Evolutionary conservation across 1,140 invertebrate genomes (phyloP), one percentile per base, ranked within the genome.

Genomic region (Zaprionus davidi): DNA sequence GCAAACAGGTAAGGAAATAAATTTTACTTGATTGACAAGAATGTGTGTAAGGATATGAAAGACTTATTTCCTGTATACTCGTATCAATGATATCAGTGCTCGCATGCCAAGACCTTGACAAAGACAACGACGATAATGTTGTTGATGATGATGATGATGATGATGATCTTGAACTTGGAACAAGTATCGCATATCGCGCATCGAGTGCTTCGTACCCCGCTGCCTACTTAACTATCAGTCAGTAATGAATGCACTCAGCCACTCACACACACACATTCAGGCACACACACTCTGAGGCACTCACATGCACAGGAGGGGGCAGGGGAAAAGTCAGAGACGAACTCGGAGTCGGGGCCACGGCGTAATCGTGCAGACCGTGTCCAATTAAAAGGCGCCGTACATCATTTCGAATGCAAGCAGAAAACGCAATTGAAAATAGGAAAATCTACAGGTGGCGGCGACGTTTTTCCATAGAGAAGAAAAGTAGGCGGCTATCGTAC

Each of bases 361-460:
- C 77, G 56, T 74, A 87, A 88, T 87, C 84, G 76, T 72, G 85
- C 81, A 84, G 84, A 88, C 84, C 84, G 84, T 88, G 84, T 88
- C 85, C 85, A 88, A 88, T 88, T 84, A 82, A 88, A 88, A 88
- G 85, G 85, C 85, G 85, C 85, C 85, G 85, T 88, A 67, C 81
- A 88, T 88, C 85, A 88, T 88, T 90, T 76, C 53, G 55, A 90
- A 88, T 88, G 84, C 85, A 88, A 71, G 71, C 70, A 59, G 24
- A 38, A 38, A 38, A 62, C 22, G 26, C 53, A 56, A 56, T 15
- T 22, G 59, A 62, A 62, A 62, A 59, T 59, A 34, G 26, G 38
- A 53, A 79, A 88, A 88, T 90, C 84, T 88, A 88, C 84, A 88
- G 84, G 84, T 90, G 81, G 85, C 88, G 85, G 81, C 84, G 73